These are phyloP conservation scores for Amphipyra berbera DNA, from an alignment of 2,888 invertebrate species.

Conservation along the genomic window DNA sequence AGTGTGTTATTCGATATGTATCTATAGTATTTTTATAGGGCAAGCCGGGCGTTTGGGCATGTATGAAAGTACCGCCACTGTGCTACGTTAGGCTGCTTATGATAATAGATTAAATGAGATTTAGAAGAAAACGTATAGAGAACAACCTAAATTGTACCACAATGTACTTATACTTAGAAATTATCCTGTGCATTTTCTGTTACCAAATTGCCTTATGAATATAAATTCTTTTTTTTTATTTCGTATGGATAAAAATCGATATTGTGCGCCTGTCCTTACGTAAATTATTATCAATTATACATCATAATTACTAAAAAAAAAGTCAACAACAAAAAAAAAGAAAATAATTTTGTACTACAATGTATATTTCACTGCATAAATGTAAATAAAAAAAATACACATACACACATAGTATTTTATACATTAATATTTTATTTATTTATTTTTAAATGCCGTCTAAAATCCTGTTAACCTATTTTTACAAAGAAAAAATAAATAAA, in stretches of 20 bases:
- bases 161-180: too few relatives aligned
- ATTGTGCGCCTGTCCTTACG: constrained; percentile 1
- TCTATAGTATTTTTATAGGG: too few relatives aligned
- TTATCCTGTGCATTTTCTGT: too few relatives aligned
- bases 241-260: not conserved
- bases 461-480: constrained; percentile 58
- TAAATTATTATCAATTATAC: constrained; percentile 5
- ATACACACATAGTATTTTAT: constrained; percentile 59
- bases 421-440: constrained; percentile 58
- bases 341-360: constrained; percentile 72
- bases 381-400: constrained; percentile 62
- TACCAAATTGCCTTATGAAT: too few relatives aligned
- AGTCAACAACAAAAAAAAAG: constrained; percentile 49
- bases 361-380: constrained; percentile 73
- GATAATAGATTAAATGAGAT: too few relatives aligned
- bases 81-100: too few relatives aligned
- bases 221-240: too few relatives aligned
- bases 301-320: constrained; percentile 11
- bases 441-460: constrained; percentile 67
- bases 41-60: too few relatives aligned
- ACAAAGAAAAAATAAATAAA: constrained; percentile 62
- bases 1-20: too few relatives aligned
- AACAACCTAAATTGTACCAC: too few relatives aligned
- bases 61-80: too few relatives aligned
- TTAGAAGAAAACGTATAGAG: too few relatives aligned